Evolutionary conservation across 92 coral and sea anemone species (phyloP), one percentile per base, ranked within the genome.

Genomic region (Porites cylindrica): DNA sequence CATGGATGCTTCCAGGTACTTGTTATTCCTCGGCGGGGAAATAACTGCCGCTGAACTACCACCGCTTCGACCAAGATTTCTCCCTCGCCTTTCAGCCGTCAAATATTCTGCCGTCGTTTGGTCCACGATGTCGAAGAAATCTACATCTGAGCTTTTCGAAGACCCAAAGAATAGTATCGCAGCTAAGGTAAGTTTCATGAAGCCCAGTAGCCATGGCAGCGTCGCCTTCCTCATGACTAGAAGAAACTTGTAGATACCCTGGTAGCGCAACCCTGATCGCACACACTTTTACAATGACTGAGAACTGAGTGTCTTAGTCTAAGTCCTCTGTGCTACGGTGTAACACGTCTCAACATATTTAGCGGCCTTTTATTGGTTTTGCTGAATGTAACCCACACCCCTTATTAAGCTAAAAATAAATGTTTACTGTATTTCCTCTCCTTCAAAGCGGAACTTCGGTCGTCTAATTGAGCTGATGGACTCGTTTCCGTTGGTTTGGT

Each of bases 251-350:
- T 93, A 92, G 73, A 90, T 93, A 26, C 93, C 93, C 11, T 68
- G 83, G 32, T 52, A 65, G 3, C 91, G 91, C 1, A 72, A 70
- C 23, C 87, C 86, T 60, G 90, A 91, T 51, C 80, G 69, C 16
- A 92, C 90, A 21, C 88, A 85, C 71, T 58, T 63, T 16, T 84
- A 79, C 51, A 89, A 79, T 86, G 88, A 77, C 8, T 72, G 79
- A 77, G 80, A 26, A 10, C 85, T 84, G n/a, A 75, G 64, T 14
- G 78, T 77, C 12, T 85, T 32, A 81, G 92, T 17, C 92, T 92
- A 52, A 75, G 58, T 82, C 83, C 82, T 50, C 74, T 89, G 8
- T 47, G 47, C 47, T 38, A 4, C 0, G 47, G 47, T 29, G 32
- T 29, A 29, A 2, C 32, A 29, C 32, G 32, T 29, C 32, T 29